Percentiles rank a stretch among this genome's conserved stretches.
Evolutionary conservation across 2,797 vertebrate genomes (phyloP).

Genomic region (Parauchenoglanis punctatus): DNA sequence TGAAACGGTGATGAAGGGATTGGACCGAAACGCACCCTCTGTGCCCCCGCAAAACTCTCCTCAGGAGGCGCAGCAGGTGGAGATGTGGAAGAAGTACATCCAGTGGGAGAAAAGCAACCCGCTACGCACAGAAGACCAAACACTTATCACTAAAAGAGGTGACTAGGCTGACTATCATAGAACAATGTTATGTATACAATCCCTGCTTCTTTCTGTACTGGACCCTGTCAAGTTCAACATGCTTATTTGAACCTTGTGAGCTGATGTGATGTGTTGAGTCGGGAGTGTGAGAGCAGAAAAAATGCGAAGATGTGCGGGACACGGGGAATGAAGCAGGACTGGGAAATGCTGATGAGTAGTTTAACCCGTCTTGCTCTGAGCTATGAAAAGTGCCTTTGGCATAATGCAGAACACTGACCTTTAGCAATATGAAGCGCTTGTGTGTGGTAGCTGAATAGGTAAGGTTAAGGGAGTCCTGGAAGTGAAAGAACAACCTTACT

Average conservation of each 20-base stretch:
- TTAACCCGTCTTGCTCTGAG: neutral
- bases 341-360: neutral
- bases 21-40: conserved; percentile 96
- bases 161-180: conserved; percentile 16
- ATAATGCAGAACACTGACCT: neutral
- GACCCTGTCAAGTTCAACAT: neutral
- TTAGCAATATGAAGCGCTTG: neutral
- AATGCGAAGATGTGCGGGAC: neutral
- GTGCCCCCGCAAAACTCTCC: conserved; percentile 97
- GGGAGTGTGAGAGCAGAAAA: too few relatives aligned
- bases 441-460: neutral
- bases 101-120: conserved; percentile 99
- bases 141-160: conserved; percentile 99
- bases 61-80: conserved; percentile 96
- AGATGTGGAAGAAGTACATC: conserved; percentile 99
- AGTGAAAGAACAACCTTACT: neutral
- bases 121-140: conserved; percentile 95
- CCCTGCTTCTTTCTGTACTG: neutral
- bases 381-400: neutral
- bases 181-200: neutral
- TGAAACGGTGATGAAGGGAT: conserved; percentile 97
- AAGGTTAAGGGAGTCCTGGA: neutral
- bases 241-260: neutral
- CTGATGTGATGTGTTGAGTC: neutral
- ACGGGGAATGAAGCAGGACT: neutral